A percentile compares a stretch with the other conserved stretches of the same genome.
phyloP scores from a whole-genome alignment of 2,888 invertebrate species.

The Coelopa pilipes region DNA sequence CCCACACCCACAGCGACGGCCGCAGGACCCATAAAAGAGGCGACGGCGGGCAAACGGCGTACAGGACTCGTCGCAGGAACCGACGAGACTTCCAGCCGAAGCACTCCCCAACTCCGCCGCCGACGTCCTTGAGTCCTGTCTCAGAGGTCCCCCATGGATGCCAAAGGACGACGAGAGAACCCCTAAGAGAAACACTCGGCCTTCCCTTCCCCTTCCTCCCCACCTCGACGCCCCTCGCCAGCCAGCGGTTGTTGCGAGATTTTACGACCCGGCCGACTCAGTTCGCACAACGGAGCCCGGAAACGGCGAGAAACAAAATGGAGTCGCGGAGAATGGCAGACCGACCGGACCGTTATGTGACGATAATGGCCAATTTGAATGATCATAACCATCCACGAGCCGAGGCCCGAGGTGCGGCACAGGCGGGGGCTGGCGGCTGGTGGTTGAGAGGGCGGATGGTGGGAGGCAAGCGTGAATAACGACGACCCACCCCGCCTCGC shows the following conservation, averaged over 20 bases:
- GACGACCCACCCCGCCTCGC: no score
- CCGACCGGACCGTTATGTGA: conserved; percentile 29
- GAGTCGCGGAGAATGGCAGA: neutral
- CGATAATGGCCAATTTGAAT: conserved; percentile 49
- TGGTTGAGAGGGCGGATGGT: neutral
- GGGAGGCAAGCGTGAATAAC: no score
- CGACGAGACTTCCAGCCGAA: no score
- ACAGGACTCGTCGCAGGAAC: no score
- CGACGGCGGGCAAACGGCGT: no score
- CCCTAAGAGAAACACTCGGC: conserved; percentile 5
- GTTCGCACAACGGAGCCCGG: neutral
- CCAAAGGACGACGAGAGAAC: neutral
- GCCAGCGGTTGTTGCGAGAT: neutral
- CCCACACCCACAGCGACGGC: no score
- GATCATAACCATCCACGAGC: conserved; percentile 48
- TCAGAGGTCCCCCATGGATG: neutral
- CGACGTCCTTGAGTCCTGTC: no score
- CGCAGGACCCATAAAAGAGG: no score
- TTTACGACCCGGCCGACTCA: conserved; percentile 3
- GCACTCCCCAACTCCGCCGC: no score
- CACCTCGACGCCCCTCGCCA: no score
- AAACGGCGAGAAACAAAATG: conserved; percentile 3
- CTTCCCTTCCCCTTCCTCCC: neutral
- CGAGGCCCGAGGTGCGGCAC: neutral
- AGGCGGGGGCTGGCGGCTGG: neutral